phyloP scores from a whole-genome alignment of 2,888 invertebrate species.

The Machimus rusticus region DNA sequence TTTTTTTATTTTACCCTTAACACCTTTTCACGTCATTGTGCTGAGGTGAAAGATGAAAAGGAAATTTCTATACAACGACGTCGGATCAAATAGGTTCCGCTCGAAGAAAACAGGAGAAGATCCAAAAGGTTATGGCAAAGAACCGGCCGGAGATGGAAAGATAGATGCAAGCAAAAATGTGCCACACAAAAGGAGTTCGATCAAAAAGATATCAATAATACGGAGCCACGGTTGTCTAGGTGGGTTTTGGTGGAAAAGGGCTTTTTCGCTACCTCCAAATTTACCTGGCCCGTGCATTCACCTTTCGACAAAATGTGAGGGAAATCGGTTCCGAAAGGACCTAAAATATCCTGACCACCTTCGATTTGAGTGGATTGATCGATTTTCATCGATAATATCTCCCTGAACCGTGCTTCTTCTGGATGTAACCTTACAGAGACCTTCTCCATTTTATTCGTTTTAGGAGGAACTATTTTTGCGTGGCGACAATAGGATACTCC shows the following conservation, averaged over 20 bases:
- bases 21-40: slow-evolving; percentile 30
- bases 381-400: background rate
- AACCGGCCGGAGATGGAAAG: background rate
- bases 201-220: background rate
- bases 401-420: background rate
- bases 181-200: background rate
- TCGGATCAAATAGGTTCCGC: slow-evolving; percentile 22
- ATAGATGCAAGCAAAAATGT: background rate
- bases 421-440: background rate
- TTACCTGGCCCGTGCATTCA: background rate
- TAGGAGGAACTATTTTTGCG: background rate
- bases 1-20: background rate
- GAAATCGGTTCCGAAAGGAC: background rate
- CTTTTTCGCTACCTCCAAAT: background rate
- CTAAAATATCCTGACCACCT: background rate
- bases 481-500: background rate
- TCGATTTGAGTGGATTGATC: background rate
- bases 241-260: background rate
- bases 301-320: background rate
- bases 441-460: slow-evolving; percentile 20
- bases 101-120: background rate
- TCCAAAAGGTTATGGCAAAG: background rate
- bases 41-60: slow-evolving; percentile 26
- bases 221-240: background rate
- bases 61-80: slow-evolving; percentile 6